Evolutionary conservation across 1,140 invertebrate species (phyloP), one percentile per base, ranked within the genome.

Genomic region (Carposina sasakii): DNA sequence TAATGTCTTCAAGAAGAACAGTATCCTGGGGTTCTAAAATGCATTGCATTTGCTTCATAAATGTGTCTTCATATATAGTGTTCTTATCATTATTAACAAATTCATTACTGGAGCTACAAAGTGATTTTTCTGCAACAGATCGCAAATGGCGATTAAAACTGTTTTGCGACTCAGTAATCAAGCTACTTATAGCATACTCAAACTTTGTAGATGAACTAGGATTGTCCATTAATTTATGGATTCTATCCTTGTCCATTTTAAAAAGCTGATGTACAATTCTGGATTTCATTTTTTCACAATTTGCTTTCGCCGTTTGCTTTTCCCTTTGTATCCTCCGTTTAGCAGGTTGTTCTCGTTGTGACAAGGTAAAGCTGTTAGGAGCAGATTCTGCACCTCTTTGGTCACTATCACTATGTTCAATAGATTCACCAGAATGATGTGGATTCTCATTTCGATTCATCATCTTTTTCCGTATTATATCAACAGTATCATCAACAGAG

Each of bases 31-130:
- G 78, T 50, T 84, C 78, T 33, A 84, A 51, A 16, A 84, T 67
- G 54, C 73, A 73, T 43, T 84, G 81, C 81, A 84, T 84, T 58
- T 84, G 81, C 67, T 79, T 82, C 61, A 84, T 68, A 51, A 84
- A 84, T 44, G 78, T 84, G 48, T 84, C 81, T 56, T 84, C 78
- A 71, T 82, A 84, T 42, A 82, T 76, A 17, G 81, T 84, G 39
- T 81, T 81, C 52, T 69, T 75, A 16, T 82, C 72, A 64, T 79
- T 63, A 58, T 76, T 63, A 33, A 81, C 76, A 49, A 78, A 78
- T 19, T 81, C 75, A 34, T 13, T 13, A 56, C 72, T 75, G 22
- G 71, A 62, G 40, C 62, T 67, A 47, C 58, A 69, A 0, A 84
- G 56, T 20, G 81, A 81, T 57, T 84, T 81, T 31, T 84, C 81